phyloP scores from a whole-genome alignment of 2,888 invertebrate genomes.

The Autographa pulchrina region DNA sequence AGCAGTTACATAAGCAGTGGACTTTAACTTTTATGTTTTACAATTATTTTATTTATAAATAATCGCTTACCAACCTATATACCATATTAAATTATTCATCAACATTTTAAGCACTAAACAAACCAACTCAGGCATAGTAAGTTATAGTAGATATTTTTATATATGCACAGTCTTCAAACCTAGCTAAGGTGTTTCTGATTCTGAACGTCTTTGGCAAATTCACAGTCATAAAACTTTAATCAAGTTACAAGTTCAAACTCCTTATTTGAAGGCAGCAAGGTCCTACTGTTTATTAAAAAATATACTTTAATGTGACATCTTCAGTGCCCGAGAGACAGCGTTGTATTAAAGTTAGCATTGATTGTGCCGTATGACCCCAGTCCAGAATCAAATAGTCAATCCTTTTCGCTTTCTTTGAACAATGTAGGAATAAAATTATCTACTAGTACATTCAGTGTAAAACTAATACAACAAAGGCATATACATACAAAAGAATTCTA shows the following conservation, averaged over 20 bases:
- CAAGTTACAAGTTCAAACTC: not conserved
- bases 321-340: not conserved
- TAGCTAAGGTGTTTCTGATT: conserved; percentile 1
- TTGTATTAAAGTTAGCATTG: no score
- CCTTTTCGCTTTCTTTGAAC: not conserved
- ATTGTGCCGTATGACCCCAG: not conserved
- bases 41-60: conserved; percentile 49
- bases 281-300: no score
- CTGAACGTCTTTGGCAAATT: not conserved
- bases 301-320: not conserved
- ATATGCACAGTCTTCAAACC: not conserved
- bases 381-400: not conserved
- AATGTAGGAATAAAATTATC: conserved; percentile 6
- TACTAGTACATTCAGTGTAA: conserved; percentile 29
- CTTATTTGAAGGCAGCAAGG: not conserved
- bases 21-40: conserved; percentile 52
- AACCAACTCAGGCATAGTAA: conserved; percentile 34
- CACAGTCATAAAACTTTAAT: not conserved
- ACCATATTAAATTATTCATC: conserved; percentile 57
- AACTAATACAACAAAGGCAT: conserved; percentile 25
- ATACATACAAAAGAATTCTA: conserved; percentile 26
- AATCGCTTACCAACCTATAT: conserved; percentile 58
- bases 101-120: conserved; percentile 57
- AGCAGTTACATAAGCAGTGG: conserved; percentile 54
- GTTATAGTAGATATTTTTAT: conserved; percentile 30